These are phyloP conservation scores for Hypomecis punctinalis DNA, from an alignment of 2,888 invertebrate species.

Conservation along the genomic window DNA sequence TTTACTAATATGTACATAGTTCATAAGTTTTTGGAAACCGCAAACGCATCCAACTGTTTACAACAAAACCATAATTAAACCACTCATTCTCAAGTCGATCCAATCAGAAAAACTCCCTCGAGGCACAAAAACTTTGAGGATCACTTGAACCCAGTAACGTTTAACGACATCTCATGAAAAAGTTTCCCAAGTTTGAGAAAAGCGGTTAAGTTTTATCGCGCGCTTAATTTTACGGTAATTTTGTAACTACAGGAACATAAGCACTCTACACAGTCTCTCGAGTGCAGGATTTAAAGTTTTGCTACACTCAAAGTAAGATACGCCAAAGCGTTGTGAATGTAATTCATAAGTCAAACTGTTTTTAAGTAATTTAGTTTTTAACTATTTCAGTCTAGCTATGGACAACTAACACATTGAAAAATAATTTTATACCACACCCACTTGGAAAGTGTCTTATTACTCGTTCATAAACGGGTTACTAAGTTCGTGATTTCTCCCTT, in stretches of 20 bases:
- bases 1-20: no score
- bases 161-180: slow-evolving; percentile 44
- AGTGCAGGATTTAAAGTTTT: slow-evolving; percentile 5
- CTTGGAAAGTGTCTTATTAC: no score
- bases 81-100: slow-evolving; percentile 20
- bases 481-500: no score
- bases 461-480: no score
- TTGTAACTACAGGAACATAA: slow-evolving; percentile 12
- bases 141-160: slow-evolving; percentile 33
- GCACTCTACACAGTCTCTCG: slow-evolving; percentile 1
- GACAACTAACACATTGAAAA: no score
- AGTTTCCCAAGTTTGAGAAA: slow-evolving; percentile 30
- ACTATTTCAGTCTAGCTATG: no score
- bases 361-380: no score
- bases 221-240: slow-evolving; percentile 34
- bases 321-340: no score
- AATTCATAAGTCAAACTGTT: no score
- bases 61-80: slow-evolving; percentile 5
- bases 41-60: background rate
- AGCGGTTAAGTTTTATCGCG: slow-evolving; percentile 32
- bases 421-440: no score
- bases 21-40: no score
- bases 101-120: slow-evolving; percentile 31
- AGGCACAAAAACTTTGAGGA: slow-evolving; percentile 33
- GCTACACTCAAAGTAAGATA: background rate